A percentile compares a stretch with the other conserved stretches of the same genome.
Evolutionary conservation across 2,113 vertebrate species (phyloP).

Genomic region (Agelaius phoeniceus): DNA sequence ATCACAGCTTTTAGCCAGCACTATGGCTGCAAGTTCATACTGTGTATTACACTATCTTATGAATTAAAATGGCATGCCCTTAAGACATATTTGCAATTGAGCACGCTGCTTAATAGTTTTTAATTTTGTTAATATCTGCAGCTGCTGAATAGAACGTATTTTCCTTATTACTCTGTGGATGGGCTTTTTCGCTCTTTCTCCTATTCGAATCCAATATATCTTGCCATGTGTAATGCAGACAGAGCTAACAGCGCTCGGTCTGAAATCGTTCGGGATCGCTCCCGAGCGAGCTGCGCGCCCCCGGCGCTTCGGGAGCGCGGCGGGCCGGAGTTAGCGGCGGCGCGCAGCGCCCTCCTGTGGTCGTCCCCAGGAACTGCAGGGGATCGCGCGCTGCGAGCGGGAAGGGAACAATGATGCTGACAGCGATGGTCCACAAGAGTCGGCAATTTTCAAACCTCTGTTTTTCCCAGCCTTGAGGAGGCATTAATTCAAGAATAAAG

Average conservation of each 20-base stretch:
- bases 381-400: rapidly evolving
- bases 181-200: background rate
- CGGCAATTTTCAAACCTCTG: background rate
- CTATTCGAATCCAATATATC: background rate
- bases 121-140: background rate
- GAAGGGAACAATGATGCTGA: rapidly evolving
- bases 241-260: background rate
- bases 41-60: background rate
- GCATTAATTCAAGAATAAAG: background rate
- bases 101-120: background rate
- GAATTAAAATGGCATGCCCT: background rate
- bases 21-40: background rate
- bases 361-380: rapidly evolving
- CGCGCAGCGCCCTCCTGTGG: slow-evolving; percentile 71
- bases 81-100: background rate
- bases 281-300: background rate
- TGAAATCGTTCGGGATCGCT: rapidly evolving
- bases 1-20: background rate
- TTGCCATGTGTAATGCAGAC: background rate
- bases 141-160: background rate
- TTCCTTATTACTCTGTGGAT: background rate
- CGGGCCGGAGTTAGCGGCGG: background rate
- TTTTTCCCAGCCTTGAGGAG: background rate
- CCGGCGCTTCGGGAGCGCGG: rapidly evolving
- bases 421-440: rapidly evolving